These are phyloP conservation scores for Protonemura montana DNA, from an alignment of 2,888 invertebrate genomes.

Conservation along the genomic window DNA sequence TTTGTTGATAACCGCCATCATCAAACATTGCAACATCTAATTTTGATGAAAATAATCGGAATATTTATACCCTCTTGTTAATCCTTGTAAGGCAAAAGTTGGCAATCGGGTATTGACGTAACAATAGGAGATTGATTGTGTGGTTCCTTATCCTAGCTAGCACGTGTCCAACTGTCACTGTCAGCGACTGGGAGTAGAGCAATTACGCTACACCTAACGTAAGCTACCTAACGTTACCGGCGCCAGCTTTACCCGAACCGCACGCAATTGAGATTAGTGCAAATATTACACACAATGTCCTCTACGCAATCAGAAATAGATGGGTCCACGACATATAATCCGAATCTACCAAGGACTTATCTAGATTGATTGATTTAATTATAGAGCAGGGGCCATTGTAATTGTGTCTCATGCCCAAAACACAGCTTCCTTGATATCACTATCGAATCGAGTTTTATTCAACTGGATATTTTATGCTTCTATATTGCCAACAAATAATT, in stretches of 20 bases:
- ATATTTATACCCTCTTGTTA: neutral
- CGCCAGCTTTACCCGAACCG: neutral
- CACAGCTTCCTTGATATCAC: neutral
- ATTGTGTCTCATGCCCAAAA: neutral
- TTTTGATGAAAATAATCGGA: neutral
- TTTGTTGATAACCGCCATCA: neutral
- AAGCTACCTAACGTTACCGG: neutral
- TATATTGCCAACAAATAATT: no score
- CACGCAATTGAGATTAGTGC: neutral
- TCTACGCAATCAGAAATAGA: neutral
- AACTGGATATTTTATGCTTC: no score
- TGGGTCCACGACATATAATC: neutral
- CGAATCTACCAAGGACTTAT: neutral
- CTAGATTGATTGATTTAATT: neutral
- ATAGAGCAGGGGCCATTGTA: no score
- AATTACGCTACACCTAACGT: neutral
- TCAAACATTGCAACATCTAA: neutral
- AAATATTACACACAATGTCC: neutral
- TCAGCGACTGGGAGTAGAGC: neutral
- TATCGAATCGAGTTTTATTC: neutral
- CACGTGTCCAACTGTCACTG: neutral
- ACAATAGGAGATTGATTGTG: neutral
- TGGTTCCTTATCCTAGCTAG: neutral
- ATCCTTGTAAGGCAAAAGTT: neutral
- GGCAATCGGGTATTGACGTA: neutral